Conservation (phyloP, 2,113 vertebrate species). For the Oophaga pumilio region DNA sequence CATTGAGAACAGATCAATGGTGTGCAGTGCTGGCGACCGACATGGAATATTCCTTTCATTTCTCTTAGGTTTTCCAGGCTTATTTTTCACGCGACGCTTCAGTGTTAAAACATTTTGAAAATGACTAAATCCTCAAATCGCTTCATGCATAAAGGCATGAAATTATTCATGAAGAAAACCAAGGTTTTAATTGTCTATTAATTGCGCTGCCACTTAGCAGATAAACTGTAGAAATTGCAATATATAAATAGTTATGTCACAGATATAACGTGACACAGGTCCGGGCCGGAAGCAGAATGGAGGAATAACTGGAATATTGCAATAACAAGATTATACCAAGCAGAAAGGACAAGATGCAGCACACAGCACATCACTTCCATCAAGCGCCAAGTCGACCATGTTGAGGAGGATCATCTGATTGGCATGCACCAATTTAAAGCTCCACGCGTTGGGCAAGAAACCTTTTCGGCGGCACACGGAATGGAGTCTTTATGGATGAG, state of each 20-base stretch:
- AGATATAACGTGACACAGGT: constrained; percentile 2
- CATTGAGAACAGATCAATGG: not conserved
- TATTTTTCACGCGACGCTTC: constrained; percentile 25
- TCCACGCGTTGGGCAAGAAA: not conserved
- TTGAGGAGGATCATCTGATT: not conserved
- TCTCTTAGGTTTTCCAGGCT: not conserved
- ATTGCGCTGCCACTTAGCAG: constrained; percentile 35
- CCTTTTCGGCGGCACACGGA: not conserved
- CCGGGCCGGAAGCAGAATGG: not conserved
- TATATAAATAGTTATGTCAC: constrained; percentile 20
- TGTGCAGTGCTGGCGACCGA: not conserved
- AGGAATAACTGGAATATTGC: not conserved
- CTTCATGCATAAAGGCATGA: constrained; percentile 41
- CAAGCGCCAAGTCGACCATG: not conserved
- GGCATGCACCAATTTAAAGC: not conserved
- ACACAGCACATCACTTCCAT: not conserved
- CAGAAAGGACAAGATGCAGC: not conserved
- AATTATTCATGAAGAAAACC: constrained; percentile 42
- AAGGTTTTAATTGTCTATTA: constrained; percentile 38
- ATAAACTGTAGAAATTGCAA: constrained; percentile 35
- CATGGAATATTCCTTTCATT: not conserved
- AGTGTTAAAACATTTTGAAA: constrained; percentile 28
- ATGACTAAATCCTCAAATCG: constrained; percentile 30
- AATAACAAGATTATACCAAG: not conserved
- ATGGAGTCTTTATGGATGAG: not conserved